Percentiles rank a stretch among this genome's conserved stretches.
phyloP scores from a whole-genome alignment of 2,888 invertebrate species.

The Hypomecis atomaria region DNA sequence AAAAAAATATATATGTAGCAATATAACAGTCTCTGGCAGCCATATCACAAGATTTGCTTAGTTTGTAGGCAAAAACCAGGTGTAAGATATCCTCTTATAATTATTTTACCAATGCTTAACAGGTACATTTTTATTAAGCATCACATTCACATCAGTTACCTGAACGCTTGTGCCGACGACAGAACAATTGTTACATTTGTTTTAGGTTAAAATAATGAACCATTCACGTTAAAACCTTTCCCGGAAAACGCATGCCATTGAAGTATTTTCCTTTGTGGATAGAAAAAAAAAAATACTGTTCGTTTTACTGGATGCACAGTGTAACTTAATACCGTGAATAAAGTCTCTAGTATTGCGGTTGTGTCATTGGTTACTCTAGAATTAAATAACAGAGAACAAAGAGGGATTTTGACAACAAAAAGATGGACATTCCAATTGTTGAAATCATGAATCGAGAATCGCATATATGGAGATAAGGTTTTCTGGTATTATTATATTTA shows the following conservation, averaged over 20 bases:
- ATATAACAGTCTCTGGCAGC: too few relatives aligned
- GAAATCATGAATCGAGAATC: not conserved
- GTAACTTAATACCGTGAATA: conserved; percentile 21
- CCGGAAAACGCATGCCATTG: conserved; percentile 44
- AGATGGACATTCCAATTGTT: not conserved
- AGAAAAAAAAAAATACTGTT: too few relatives aligned
- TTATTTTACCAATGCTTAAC: too few relatives aligned
- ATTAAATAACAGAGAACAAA: too few relatives aligned
- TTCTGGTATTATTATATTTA: too few relatives aligned
- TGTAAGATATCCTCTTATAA: too few relatives aligned
- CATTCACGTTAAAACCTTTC: conserved; percentile 41
- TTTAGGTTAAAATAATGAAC: conserved; percentile 36
- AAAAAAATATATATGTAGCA: too few relatives aligned
- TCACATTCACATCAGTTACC: conserved; percentile 22
- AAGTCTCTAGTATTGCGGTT: conserved; percentile 9
- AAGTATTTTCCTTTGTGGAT: conserved; percentile 54
- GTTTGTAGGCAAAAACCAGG: too few relatives aligned
- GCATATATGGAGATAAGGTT: too few relatives aligned
- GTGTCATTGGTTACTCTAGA: not conserved
- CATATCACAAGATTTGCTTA: too few relatives aligned
- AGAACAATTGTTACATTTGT: conserved; percentile 24
- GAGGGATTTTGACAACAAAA: too few relatives aligned
- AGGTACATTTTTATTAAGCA: conserved; percentile 20
- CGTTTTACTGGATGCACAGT: conserved; percentile 43
- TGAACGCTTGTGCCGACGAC: conserved; percentile 11